Evolutionary conservation across 1,140 invertebrate genomes (phyloP), one percentile per base, ranked within the genome.

Genomic region (Oscheius sp.): DNA sequence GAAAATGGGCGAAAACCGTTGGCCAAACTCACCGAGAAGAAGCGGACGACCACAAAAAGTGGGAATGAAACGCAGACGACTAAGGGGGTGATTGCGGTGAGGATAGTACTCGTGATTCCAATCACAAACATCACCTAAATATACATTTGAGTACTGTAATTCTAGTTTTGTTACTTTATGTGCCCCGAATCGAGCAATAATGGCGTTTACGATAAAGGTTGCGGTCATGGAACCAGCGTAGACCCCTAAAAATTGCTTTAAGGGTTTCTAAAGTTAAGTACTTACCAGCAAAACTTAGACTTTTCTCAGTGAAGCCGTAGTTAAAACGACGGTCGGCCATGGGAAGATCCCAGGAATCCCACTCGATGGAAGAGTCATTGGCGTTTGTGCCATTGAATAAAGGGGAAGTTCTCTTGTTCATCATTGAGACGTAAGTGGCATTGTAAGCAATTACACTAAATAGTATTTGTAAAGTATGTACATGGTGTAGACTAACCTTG

Each of bases 371-470:
- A 38, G 20, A 32, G 10, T 42, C 26, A 63, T n/a, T 70, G n/a
- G 7, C 49, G 61, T 61, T 68, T 58, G 67, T 59, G 35, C 18
- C 36, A 49, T n/a, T 31, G 32, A 1, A 64, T 28, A 36, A 49
- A 62, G 73, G 73, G 52, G 73, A 75, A 3, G 67, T 64, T 2
- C 28, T 32, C 7, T 42, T 76, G 42, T 75, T 61, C 42, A 75
- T 73, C 73, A 75, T 75, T 18, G 68, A 64, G 23, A 75, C 68
- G 45, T 55, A 70, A 2, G 52, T 28, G 3, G 73, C 58, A 45
- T 75, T 72, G 32, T 70, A 75, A 58, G 58, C 61, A 31, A 75
- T 75, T 2, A 69, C 67, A 45, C 73, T 75, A 38, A 71, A 75
- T 32, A 26, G 26, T 29, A 7, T n/a, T n/a, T n/a, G n/a, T 28